phyloP scores from a whole-genome alignment of 2,888 invertebrate genomes.

The Drosophila affinis region DNA sequence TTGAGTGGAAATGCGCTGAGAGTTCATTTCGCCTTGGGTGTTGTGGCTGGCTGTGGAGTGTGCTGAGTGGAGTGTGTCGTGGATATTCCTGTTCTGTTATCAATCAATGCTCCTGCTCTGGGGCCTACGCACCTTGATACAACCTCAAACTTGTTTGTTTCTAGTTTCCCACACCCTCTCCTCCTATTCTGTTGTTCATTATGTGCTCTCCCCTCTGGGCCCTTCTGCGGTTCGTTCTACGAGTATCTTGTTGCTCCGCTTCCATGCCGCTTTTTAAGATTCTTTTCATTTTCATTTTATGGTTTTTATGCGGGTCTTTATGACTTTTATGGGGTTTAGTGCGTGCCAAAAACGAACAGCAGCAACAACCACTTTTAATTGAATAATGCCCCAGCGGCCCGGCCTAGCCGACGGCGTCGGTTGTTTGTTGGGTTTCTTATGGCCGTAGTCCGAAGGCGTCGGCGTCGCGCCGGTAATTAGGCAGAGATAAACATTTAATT shows the following conservation, averaged over 20 bases:
- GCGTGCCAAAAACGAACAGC: constrained; percentile 82
- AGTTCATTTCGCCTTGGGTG: constrained; percentile 36
- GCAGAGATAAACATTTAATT: constrained; percentile 78
- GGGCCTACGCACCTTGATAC: constrained; percentile 57
- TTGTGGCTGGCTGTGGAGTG: constrained; percentile 3
- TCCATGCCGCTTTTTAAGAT: constrained; percentile 68
- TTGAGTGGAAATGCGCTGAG: constrained; percentile 63
- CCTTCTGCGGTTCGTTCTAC: constrained; percentile 34
- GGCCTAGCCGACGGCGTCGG: constrained; percentile 44
- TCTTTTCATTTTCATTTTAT: constrained; percentile 82
- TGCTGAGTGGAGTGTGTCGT: background rate
- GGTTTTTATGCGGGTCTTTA: constrained; percentile 83
- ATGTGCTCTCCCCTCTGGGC: constrained; percentile 8
- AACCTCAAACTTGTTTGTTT: constrained; percentile 74
- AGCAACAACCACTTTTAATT: constrained; percentile 79
- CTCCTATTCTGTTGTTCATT: constrained; percentile 15
- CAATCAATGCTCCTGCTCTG: constrained; percentile 41
- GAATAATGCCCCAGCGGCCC: constrained; percentile 75
- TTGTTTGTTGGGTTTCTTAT: constrained; percentile 30
- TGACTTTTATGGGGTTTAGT: constrained; percentile 83
- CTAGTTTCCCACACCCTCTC: constrained; percentile 5
- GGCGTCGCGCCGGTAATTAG: constrained; percentile 67
- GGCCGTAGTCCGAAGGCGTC: constrained; percentile 57
- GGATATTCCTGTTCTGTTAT: constrained; percentile 43
- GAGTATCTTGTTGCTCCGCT: constrained; percentile 54